Evolutionary conservation across 2,113 vertebrate species (phyloP).

Genomic region (Solea senegalensis): DNA sequence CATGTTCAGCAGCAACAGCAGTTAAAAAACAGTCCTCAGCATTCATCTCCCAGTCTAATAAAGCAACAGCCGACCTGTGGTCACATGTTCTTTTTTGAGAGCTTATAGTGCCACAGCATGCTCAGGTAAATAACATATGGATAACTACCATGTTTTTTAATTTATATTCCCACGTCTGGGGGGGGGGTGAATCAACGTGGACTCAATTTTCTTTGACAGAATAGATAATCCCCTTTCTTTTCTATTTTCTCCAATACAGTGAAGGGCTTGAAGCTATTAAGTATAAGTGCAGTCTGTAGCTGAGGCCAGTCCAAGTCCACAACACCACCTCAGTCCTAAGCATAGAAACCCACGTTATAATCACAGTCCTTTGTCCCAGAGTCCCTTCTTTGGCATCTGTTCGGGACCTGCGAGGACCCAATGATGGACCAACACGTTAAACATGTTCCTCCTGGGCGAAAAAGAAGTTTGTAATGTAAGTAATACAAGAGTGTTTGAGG

Average conservation of each 20-base stretch:
- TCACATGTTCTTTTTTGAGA: constrained; percentile 69
- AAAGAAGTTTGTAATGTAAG: constrained; percentile 9
- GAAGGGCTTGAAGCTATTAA: constrained; percentile 71
- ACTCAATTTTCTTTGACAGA: constrained; percentile 62
- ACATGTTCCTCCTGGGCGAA: not conserved
- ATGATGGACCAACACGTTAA: constrained; percentile 1
- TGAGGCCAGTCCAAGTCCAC: constrained; percentile 57
- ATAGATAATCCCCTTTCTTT: constrained; percentile 42
- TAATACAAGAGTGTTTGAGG: constrained; percentile 35
- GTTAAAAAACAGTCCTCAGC: constrained; percentile 76
- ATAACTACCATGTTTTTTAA: constrained; percentile 56
- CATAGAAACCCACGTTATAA: constrained; percentile 24
- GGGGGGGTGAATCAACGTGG: constrained; percentile 69
- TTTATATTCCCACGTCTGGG: constrained; percentile 71
- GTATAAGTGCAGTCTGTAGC: constrained; percentile 64
- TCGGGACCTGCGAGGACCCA: not conserved
- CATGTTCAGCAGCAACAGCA: constrained; percentile 64
- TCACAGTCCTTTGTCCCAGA: constrained; percentile 10
- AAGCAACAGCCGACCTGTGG: constrained; percentile 70
- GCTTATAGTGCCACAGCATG: constrained; percentile 74
- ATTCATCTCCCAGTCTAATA: constrained; percentile 64
- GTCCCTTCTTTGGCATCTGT: constrained; percentile 33
- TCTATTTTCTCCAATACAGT: constrained; percentile 65
- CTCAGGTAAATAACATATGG: constrained; percentile 77
- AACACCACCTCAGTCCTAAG: not conserved